Conservation (phyloP, 2,797 vertebrate species). For the Salarias fasciatus region DNA sequence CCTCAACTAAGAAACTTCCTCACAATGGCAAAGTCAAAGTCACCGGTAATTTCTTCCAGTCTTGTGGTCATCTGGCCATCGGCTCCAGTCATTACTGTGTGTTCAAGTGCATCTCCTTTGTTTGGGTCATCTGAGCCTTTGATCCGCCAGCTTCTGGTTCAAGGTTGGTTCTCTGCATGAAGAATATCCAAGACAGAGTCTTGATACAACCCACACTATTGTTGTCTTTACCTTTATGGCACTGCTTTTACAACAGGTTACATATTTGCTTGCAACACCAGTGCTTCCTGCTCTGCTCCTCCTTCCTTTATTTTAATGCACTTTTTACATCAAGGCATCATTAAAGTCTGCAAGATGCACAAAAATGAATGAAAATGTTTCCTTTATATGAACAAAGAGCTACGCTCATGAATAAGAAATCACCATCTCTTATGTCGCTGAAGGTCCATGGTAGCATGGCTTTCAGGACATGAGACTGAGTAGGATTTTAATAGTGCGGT, state of each 20-base stretch:
- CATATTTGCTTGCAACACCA: constrained; percentile 55
- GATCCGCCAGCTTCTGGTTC: constrained; percentile 33
- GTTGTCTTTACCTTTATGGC: constrained; percentile 22
- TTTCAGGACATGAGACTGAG: constrained; percentile 18
- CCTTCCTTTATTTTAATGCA: no score
- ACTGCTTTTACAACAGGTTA: constrained; percentile 32
- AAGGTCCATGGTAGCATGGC: constrained; percentile 24
- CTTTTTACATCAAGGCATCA: no score
- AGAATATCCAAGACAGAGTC: constrained; percentile 10
- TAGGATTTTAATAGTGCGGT: constrained; percentile 37
- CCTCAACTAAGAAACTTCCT: not conserved
- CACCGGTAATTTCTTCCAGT: constrained; percentile 18
- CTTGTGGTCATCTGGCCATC: constrained; percentile 23
- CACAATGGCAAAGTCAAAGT: constrained; percentile 5
- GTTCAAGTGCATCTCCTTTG: constrained; percentile 27
- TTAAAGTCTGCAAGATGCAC: no score
- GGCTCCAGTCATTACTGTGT: constrained; percentile 13
- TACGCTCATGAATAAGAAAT: no score
- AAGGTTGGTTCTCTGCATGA: not conserved
- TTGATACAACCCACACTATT: constrained; percentile 5
- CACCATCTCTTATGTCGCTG: constrained; percentile 12
- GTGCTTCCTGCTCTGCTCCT: constrained; percentile 18
- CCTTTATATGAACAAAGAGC: no score
- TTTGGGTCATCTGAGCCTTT: constrained; percentile 27
- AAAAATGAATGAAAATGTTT: no score